Conservation (phyloP, 2,888 invertebrate species). For the Lathronympha strigana region DNA sequence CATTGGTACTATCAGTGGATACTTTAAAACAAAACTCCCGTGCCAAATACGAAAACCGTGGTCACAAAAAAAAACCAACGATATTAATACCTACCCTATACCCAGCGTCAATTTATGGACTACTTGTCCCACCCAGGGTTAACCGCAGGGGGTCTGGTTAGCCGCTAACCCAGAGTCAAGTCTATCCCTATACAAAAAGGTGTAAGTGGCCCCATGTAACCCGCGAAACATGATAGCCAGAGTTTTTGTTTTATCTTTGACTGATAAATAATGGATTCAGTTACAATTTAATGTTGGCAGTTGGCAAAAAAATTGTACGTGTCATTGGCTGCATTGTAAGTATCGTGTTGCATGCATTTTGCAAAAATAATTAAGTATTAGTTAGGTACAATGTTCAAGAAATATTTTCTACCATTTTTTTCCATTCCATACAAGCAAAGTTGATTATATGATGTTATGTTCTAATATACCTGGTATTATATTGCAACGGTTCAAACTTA, state of each 20-base stretch:
- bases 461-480: too few species aligned
- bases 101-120: neutral
- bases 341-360: too few species aligned
- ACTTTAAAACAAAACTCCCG: neutral
- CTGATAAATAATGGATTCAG: slow-evolving; percentile 2
- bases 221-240: slow-evolving; percentile 20
- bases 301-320: neutral
- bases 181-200: too few species aligned
- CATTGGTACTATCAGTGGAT: neutral
- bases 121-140: too few species aligned
- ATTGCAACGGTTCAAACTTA: too few species aligned
- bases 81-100: neutral
- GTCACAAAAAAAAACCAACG: neutral
- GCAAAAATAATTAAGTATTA: too few species aligned
- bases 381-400: neutral
- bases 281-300: neutral
- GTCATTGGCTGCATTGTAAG: neutral
- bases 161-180: too few species aligned
- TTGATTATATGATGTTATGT: too few species aligned
- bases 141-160: too few species aligned
- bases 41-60: neutral
- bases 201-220: too few species aligned
- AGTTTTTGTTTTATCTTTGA: slow-evolving; percentile 10
- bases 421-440: too few species aligned
- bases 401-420: too few species aligned